These are phyloP conservation scores for Sprattus sprattus DNA, from an alignment of 2,113 vertebrate species.

Conservation along the genomic window DNA sequence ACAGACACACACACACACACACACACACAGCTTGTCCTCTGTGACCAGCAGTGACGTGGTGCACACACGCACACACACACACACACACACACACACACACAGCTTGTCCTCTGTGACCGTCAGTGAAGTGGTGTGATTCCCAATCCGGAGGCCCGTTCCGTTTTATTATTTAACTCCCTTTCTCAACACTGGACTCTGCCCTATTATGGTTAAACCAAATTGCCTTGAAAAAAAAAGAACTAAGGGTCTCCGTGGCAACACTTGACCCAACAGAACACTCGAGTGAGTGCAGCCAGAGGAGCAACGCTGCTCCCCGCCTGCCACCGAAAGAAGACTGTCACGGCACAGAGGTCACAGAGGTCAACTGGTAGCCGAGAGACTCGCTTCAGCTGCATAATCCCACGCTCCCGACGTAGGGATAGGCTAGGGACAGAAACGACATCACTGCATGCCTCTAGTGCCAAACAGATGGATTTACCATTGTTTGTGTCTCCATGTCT, in stretches of 20 bases:
- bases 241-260: not conserved
- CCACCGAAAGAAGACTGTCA: too few species aligned
- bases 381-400: not conserved
- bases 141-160: not conserved
- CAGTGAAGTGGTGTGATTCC: not conserved
- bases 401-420: not conserved
- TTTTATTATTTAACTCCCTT: not conserved
- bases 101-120: not conserved
- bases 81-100: too few species aligned
- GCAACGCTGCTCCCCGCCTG: not conserved
- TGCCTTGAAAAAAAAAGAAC: not conserved
- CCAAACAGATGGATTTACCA: too few species aligned
- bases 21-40: too few species aligned
- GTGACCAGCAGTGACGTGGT: too few species aligned
- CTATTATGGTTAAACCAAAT: not conserved
- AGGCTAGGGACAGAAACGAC: not conserved
- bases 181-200: not conserved
- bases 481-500: too few species aligned
- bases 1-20: too few species aligned
- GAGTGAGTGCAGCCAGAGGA: not conserved
- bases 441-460: too few species aligned
- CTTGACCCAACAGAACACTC: not conserved
- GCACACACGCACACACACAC: too few species aligned
- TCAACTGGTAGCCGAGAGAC: not conserved
- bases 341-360: not conserved